Conservation (phyloP, 2,797 vertebrate genomes). For the Clarias fuscus region DNA sequence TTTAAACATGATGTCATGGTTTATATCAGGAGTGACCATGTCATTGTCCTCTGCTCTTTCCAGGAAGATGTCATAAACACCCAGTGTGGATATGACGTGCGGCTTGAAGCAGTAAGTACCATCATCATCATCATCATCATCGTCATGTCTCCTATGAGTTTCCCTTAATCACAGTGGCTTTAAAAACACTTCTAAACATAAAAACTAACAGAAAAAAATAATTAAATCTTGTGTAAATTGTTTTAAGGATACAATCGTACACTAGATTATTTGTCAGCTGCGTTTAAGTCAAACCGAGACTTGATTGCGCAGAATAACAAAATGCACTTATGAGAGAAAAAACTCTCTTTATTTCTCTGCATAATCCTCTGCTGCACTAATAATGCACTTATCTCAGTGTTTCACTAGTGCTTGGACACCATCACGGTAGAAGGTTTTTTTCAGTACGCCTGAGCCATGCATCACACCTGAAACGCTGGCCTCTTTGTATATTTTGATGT, state of each 20-base stretch:
- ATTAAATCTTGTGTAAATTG: neutral
- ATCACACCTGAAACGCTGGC: too few species aligned
- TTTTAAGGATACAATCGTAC: neutral
- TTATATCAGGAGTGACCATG: neutral
- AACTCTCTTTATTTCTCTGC: neutral
- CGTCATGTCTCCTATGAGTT: neutral
- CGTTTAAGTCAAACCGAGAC: neutral
- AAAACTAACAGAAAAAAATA: neutral
- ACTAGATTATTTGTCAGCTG: neutral
- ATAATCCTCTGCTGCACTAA: too few species aligned
- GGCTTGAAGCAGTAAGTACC: constrained; percentile 78
- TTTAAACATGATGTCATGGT: neutral
- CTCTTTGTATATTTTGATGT: too few species aligned
- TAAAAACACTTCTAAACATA: neutral
- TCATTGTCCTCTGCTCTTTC: constrained; percentile 8
- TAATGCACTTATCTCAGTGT: too few species aligned
- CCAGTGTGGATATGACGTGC: constrained; percentile 91
- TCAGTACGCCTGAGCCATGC: too few species aligned
- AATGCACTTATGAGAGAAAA: neutral
- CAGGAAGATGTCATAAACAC: constrained; percentile 92
- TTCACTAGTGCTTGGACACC: too few species aligned
- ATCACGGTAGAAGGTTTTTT: too few species aligned
- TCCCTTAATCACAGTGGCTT: neutral
- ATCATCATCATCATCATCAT: neutral
- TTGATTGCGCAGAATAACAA: too few species aligned